Conservation (phyloP, 2,797 vertebrate genomes). For the Euthynnus affinis region DNA sequence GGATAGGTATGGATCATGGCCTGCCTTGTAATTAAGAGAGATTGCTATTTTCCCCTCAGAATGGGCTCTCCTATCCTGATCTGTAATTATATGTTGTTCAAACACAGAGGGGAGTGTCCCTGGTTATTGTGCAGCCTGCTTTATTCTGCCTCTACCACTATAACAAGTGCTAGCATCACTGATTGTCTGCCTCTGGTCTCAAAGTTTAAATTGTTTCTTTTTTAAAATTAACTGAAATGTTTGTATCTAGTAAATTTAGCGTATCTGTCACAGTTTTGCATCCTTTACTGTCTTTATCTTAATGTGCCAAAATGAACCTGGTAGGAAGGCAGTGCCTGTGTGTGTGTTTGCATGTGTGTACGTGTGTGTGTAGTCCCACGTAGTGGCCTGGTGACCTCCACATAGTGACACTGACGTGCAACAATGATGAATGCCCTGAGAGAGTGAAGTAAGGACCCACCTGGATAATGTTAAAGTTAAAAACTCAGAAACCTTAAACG, state of each 20-base stretch:
- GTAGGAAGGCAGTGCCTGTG: conserved; percentile 30
- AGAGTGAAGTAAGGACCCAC: conserved; percentile 75
- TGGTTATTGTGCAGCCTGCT: conserved; percentile 80
- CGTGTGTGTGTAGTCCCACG: conserved; percentile 49
- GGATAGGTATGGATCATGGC: conserved; percentile 83
- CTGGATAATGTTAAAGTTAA: conserved; percentile 79
- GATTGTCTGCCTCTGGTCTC: conserved; percentile 62
- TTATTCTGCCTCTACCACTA: conserved; percentile 67
- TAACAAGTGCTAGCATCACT: conserved; percentile 70
- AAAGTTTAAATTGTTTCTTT: conserved; percentile 38
- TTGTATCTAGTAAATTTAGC: background rate
- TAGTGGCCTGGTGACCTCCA: conserved; percentile 74
- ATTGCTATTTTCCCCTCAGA: conserved; percentile 85
- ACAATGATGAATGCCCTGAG: conserved; percentile 78
- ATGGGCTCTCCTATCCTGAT: conserved; percentile 83
- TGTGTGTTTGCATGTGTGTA: conserved; percentile 11
- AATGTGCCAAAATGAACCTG: conserved; percentile 32
- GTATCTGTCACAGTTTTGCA: conserved; percentile 33
- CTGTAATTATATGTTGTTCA: conserved; percentile 86
- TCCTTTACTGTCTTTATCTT: conserved; percentile 25
- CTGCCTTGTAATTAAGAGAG: conserved; percentile 85
- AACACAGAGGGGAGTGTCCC: conserved; percentile 83
- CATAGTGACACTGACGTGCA: conserved; percentile 75
- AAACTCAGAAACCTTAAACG: conserved; percentile 78
- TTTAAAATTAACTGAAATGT: conserved; percentile 22